Conservation (phyloP, 2,888 invertebrate species). For the Lasioglossum figueresi region DNA sequence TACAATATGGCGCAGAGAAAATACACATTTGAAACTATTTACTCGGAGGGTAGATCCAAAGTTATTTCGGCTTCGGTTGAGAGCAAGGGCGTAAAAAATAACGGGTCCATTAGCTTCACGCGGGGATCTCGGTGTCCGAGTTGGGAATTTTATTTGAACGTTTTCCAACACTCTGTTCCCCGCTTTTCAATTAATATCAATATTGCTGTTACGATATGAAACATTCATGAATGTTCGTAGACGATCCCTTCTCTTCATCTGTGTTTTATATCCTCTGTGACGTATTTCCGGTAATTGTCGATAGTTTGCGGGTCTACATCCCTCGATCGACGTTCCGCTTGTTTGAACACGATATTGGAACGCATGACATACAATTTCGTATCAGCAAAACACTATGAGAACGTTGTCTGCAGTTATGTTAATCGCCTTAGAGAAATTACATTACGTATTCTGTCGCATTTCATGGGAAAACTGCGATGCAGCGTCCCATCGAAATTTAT, state of each 20-base stretch:
- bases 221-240: neutral
- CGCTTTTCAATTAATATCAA: neutral
- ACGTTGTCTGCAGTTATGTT: conserved; percentile 62
- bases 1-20: neutral
- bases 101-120: neutral
- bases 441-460: conserved; percentile 73
- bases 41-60: neutral
- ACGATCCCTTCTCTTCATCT: neutral
- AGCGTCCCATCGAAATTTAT: conserved; percentile 40
- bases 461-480: conserved; percentile 43
- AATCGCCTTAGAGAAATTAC: conserved; percentile 72
- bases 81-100: neutral
- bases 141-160: too few relatives aligned
- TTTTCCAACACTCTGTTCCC: neutral
- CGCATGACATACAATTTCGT: conserved; percentile 24
- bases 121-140: neutral
- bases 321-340: neutral
- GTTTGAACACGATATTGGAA: conserved; percentile 28
- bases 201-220: neutral
- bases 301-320: neutral
- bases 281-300: neutral
- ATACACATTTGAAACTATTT: neutral
- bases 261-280: neutral
- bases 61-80: conserved; percentile 1
- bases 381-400: conserved; percentile 40